Base-by-base conservation (phyloP, 2,113 vertebrate species). In the Laterallus jamaicensis region DNA sequence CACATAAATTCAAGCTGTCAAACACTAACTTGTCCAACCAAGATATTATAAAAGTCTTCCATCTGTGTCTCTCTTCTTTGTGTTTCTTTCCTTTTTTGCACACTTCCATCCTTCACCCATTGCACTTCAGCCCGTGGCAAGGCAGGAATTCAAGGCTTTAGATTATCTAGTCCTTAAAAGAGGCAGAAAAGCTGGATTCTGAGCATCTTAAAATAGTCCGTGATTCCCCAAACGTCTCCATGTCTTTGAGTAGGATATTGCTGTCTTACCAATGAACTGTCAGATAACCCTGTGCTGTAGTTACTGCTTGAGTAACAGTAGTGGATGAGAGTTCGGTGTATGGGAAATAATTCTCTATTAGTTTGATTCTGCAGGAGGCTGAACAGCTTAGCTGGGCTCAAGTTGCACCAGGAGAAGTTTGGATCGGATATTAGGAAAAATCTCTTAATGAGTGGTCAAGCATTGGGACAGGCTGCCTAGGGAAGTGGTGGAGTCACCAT, bases 1-100 rank as follows among this genome's bases (percentile, higher is more conserved):
- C 94, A 84, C 86, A 92, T 96, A 92, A 97, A 96, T 96, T 96
- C 81, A 94, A 90, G 77, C 92, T 96, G 94, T 96, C 95, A 97
- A 96, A 92, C 66, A 64, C 73, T 59, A 92, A 84, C 69, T 96
- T 96, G 31, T 95, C 90, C 91, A 93, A 78, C 93, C 63, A 77
- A 96, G 93, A 91, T 95, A 82, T 69, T 93, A 92, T 86, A 78
- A 79, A 94, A 92, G 64, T n/a, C 87, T 95, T 92, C 76, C 37
- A 82, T 85, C 81, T 73, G 1, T 58, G 78, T 74, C 50, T 87
- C 50, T 56, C 18, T 89, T 82, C 76, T 86, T 87, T 95, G 85
- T 69, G 40, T 92, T 95, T 93, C 88, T 91, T 92, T 85, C 42
- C 66, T 66, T 90, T 84, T 93, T 89, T 80, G 54, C 40, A 74